Conservation (phyloP, 1,140 invertebrate species). For the Ceratina japonica region DNA sequence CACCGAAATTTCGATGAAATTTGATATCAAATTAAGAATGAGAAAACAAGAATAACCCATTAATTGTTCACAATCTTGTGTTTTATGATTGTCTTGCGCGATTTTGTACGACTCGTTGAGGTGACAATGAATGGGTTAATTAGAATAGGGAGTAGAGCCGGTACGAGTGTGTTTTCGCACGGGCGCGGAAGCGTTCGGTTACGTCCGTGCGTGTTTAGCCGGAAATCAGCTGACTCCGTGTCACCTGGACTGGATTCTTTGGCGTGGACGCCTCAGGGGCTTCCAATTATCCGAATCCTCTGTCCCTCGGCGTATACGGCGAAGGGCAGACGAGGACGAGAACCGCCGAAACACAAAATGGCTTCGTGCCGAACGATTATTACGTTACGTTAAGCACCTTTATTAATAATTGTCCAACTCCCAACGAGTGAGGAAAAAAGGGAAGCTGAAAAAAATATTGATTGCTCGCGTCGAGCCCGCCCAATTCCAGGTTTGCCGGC, state of each 20-base stretch:
- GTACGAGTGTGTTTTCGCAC: neutral
- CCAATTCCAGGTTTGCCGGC: constrained; percentile 72
- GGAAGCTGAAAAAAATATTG: constrained; percentile 77
- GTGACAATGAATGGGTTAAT: no score
- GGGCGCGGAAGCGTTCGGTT: neutral
- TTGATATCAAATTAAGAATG: neutral
- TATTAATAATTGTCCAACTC: constrained; percentile 39
- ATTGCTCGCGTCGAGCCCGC: constrained; percentile 72
- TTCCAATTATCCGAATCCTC: constrained; percentile 43
- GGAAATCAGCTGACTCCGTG: constrained; percentile 78
- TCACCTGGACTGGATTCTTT: constrained; percentile 76
- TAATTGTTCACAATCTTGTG: no score
- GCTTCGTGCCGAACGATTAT: constrained; percentile 69
- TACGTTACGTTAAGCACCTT: constrained; percentile 71
- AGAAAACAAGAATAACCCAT: neutral
- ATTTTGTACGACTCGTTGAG: no score
- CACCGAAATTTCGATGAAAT: constrained; percentile 52
- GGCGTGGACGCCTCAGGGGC: constrained; percentile 69
- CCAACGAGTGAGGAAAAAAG: constrained; percentile 35
- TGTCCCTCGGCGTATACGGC: constrained; percentile 16
- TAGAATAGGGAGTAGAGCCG: neutral
- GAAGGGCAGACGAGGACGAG: constrained; percentile 57
- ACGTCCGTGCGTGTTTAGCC: constrained; percentile 55
- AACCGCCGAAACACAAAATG: constrained; percentile 47
- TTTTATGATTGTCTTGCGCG: no score